phyloP scores from a whole-genome alignment of 23 tunicate species.

The Trididemnum clinides region DNA sequence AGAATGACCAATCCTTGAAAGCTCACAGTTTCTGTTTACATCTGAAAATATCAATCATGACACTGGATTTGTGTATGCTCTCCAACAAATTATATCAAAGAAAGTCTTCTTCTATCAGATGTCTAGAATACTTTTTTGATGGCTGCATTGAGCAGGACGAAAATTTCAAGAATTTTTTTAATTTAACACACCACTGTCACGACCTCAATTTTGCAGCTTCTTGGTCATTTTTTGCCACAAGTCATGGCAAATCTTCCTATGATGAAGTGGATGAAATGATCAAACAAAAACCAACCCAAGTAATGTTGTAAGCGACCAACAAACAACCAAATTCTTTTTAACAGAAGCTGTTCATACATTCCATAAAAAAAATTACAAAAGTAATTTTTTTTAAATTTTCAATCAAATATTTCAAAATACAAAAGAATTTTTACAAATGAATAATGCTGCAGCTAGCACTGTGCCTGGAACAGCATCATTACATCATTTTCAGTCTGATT shows the following conservation, averaged over 20 bases:
- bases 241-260: conserved; percentile 55
- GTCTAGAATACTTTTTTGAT: conserved; percentile 22
- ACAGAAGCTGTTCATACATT: conserved; percentile 4
- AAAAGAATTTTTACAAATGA: conserved; percentile 6
- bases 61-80: conserved; percentile 27
- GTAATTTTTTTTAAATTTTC: conserved; percentile 1
- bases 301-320: conserved; percentile 17
- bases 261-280: conserved; percentile 26
- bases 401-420: not conserved
- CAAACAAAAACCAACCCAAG: conserved; percentile 8
- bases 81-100: conserved; percentile 16
- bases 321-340: conserved; percentile 20
- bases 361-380: not conserved
- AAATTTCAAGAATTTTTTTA: conserved; percentile 29
- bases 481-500: conserved; percentile 28
- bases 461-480: conserved; percentile 16
- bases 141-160: conserved; percentile 32
- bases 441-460: too few relatives aligned
- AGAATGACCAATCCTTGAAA: not conserved
- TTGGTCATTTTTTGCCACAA: conserved; percentile 51
- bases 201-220: conserved; percentile 19
- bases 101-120: conserved; percentile 2
- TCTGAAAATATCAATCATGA: conserved; percentile 19
- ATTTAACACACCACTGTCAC: conserved; percentile 11
- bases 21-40: conserved; percentile 1